phyloP scores from a whole-genome alignment of 2,888 invertebrate genomes.

The Oasisia sp. region DNA sequence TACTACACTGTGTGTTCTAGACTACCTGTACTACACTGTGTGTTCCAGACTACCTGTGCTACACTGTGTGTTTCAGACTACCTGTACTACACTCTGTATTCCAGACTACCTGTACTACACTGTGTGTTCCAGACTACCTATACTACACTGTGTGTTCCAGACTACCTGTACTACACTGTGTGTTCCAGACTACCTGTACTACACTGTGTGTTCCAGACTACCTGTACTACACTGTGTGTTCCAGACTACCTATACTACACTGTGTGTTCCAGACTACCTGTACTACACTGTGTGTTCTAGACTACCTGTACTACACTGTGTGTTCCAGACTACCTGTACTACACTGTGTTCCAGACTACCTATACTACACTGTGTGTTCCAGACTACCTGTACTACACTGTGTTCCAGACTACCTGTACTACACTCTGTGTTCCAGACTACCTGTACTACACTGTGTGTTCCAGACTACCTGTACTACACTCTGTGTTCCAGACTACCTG shows the following conservation, averaged over 20 bases:
- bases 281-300: conserved; percentile 61
- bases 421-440: conserved; percentile 71
- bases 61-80: conserved; percentile 71
- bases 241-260: conserved; percentile 93
- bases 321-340: conserved; percentile 85
- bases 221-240: too few relatives aligned
- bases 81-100: conserved; percentile 96
- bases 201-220: too few relatives aligned
- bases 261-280: too few relatives aligned
- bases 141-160: conserved; percentile 98
- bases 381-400: conserved; percentile 95
- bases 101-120: too few relatives aligned
- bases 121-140: conserved; percentile 76
- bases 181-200: conserved; percentile 85
- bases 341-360: too few relatives aligned
- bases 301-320: conserved; percentile 93
- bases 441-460: conserved; percentile 97
- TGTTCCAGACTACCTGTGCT: too few relatives aligned
- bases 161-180: too few relatives aligned
- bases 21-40: conserved; percentile 96
- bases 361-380: conserved; percentile 26
- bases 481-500: conserved; percentile 87
- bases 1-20: conserved; percentile 61
- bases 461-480: too few relatives aligned
- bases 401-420: too few relatives aligned